Percentiles rank a stretch among this genome's conserved stretches.
Evolutionary conservation across 1,140 invertebrate species (phyloP).

Genomic region (Meloidogyne exigua): DNA sequence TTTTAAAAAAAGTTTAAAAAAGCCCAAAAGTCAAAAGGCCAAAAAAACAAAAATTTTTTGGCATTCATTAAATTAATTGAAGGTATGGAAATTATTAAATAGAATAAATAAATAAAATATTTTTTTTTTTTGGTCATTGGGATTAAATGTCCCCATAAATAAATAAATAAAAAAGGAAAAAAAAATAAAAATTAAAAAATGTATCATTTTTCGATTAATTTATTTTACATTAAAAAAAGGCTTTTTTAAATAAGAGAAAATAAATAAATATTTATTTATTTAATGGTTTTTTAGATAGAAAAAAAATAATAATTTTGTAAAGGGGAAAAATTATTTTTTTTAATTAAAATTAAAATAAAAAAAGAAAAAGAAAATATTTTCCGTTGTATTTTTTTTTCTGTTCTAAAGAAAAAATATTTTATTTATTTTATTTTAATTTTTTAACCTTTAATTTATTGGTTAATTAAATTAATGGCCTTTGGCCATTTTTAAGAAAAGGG

Average conservation of each 20-base stretch:
- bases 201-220: not conserved
- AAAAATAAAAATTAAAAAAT: not conserved
- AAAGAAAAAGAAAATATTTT: too few relatives aligned
- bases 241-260: not conserved
- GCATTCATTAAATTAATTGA: constrained; percentile 2
- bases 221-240: not conserved
- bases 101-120: not conserved
- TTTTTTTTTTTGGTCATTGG: too few relatives aligned
- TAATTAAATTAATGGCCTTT: not conserved
- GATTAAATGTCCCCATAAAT: not conserved
- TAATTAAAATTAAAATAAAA: too few relatives aligned
- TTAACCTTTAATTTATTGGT: not conserved
- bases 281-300: not conserved
- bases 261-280: too few relatives aligned
- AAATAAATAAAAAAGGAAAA: not conserved
- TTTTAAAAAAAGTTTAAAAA: not conserved
- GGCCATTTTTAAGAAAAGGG: not conserved
- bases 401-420: not conserved
- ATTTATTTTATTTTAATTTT: too few relatives aligned
- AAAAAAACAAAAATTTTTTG: not conserved
- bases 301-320: too few relatives aligned
- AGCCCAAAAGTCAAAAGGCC: not conserved
- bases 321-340: too few relatives aligned
- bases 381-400: too few relatives aligned
- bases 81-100: not conserved